Percentiles rank a stretch among this genome's conserved stretches.
phyloP scores from a whole-genome alignment of 1,140 invertebrate genomes.

The Cyrtorhinus lividipennis region DNA sequence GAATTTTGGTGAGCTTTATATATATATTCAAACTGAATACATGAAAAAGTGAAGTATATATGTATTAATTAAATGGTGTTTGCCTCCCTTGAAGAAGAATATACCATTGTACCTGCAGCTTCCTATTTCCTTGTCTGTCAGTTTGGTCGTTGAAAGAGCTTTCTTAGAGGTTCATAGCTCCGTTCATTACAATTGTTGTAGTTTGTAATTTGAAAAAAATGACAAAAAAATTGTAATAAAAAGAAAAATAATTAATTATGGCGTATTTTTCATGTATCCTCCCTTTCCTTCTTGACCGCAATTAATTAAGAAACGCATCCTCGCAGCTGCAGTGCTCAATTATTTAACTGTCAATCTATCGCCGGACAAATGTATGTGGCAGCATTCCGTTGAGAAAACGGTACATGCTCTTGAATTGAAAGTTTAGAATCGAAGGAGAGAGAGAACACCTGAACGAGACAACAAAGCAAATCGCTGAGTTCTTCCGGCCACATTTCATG shows the following conservation, averaged over 20 bases:
- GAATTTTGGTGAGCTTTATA: slow-evolving; percentile 5
- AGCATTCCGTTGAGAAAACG: no score
- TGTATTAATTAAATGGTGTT: slow-evolving; percentile 10
- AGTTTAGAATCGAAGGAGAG: no score
- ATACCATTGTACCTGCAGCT: slow-evolving; percentile 9
- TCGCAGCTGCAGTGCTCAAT: no score
- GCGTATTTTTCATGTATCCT: background rate
- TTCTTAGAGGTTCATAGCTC: slow-evolving; percentile 8
- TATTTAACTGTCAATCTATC: no score
- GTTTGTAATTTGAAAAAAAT: slow-evolving; percentile 10
- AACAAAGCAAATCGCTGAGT: no score
- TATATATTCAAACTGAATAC: background rate
- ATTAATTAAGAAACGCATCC: no score
- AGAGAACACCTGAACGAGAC: no score
- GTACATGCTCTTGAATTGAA: no score
- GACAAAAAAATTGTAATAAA: slow-evolving; percentile 9
- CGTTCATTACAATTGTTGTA: slow-evolving; percentile 10
- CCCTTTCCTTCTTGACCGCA: background rate
- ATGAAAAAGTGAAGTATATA: background rate
- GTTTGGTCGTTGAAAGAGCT: slow-evolving; percentile 8
- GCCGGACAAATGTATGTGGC: no score
- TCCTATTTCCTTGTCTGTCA: slow-evolving; percentile 8
- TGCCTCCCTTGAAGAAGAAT: slow-evolving; percentile 9
- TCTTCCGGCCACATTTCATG: no score
- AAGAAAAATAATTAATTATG: background rate